A percentile compares a stretch with the other conserved stretches of the same genome.
Conservation (phyloP, 2,888 invertebrate species). For the Meteorus colon region DNA sequence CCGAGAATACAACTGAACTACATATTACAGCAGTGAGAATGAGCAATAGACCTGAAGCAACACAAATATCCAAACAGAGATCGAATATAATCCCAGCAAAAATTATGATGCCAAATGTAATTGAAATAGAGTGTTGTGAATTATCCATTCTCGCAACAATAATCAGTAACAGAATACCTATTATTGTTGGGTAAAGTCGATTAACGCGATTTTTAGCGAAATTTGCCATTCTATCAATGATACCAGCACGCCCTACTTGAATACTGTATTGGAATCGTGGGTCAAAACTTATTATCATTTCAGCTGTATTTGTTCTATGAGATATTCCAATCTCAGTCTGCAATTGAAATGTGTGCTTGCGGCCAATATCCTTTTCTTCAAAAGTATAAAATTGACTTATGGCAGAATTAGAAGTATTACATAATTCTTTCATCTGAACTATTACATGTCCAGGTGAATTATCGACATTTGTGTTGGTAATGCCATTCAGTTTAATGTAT, state of each 20-base stretch:
- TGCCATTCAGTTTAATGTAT: background rate
- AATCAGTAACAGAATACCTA: constrained; percentile 75
- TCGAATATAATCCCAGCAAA: constrained; percentile 55
- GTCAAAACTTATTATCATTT: constrained; percentile 80
- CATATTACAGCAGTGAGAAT: constrained; percentile 76
- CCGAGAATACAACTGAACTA: constrained; percentile 79
- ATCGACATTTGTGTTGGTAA: background rate
- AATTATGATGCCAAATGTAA: constrained; percentile 56
- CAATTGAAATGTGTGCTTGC: constrained; percentile 76
- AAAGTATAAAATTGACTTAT: constrained; percentile 51
- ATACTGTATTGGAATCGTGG: constrained; percentile 81
- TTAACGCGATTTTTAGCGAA: constrained; percentile 71
- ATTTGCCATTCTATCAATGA: constrained; percentile 65
- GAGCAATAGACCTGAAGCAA: constrained; percentile 70
- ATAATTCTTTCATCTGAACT: constrained; percentile 63
- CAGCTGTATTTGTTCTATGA: constrained; percentile 72
- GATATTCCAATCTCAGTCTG: constrained; percentile 74
- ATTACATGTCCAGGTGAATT: constrained; percentile 28
- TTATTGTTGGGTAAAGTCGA: constrained; percentile 77
- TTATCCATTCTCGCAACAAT: constrained; percentile 64
- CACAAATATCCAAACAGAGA: constrained; percentile 60
- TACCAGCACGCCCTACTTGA: constrained; percentile 70
- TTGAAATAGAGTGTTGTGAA: constrained; percentile 43
- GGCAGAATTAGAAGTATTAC: constrained; percentile 59
- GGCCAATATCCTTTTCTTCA: constrained; percentile 70